Evolutionary conservation across 92 coral and sea anemone species (phyloP).

Genomic region (Montipora capitata): DNA sequence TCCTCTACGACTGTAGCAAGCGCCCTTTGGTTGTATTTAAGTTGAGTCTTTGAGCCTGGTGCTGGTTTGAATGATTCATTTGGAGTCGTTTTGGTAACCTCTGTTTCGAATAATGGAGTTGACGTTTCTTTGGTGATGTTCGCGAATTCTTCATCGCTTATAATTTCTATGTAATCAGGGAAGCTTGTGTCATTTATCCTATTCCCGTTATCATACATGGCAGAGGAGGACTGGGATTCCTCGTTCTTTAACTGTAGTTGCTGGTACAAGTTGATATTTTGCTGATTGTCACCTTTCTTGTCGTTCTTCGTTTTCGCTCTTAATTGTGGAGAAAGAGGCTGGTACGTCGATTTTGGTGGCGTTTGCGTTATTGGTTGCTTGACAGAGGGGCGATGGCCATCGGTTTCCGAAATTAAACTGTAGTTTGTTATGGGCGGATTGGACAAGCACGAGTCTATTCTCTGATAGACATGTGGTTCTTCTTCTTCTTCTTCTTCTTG

Average conservation of each 20-base stretch:
- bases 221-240: neutral
- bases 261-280: neutral
- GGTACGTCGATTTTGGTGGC: neutral
- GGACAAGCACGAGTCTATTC: constrained; percentile 16
- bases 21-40: neutral
- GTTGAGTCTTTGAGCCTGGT: neutral
- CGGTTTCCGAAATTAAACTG: neutral
- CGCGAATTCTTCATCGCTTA: constrained; percentile 17
- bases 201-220: neutral
- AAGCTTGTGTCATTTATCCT: neutral
- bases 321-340: constrained; percentile 5
- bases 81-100: neutral
- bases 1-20: neutral
- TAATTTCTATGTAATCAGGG: constrained; percentile 32
- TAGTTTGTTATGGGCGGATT: neutral
- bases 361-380: neutral
- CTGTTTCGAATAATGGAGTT: neutral
- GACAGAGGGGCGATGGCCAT: neutral
- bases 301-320: neutral
- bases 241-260: neutral
- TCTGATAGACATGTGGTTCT: constrained; percentile 38
- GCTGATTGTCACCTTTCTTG: neutral
- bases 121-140: neutral
- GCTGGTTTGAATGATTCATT: constrained; percentile 21
- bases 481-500: neutral